Evolutionary conservation across 1,140 invertebrate genomes (phyloP).

Genomic region (Anagrus nilaparvatae): DNA sequence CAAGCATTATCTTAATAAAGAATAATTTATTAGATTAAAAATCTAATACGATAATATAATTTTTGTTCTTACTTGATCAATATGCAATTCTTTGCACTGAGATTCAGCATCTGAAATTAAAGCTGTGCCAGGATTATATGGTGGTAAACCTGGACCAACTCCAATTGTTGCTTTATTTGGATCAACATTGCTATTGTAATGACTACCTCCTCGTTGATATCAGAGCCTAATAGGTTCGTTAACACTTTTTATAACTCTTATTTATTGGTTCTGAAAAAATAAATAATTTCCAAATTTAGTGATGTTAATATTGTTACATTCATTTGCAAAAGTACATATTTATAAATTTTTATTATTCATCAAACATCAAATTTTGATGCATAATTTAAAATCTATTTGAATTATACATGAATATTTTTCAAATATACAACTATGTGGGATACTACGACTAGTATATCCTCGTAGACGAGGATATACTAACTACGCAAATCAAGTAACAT

Average conservation of each 20-base stretch:
- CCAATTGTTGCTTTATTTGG: conserved; percentile 79
- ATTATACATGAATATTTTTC: no score
- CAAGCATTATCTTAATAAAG: conserved; percentile 67
- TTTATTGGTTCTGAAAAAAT: conserved; percentile 71
- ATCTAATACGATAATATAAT: not conserved
- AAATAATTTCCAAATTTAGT: conserved; percentile 4
- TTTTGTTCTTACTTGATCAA: conserved; percentile 57
- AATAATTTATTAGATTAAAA: conserved; percentile 6
- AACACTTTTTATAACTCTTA: conserved; percentile 60
- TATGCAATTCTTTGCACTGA: conserved; percentile 74
- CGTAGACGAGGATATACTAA: no score
- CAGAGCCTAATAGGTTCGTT: conserved; percentile 80
- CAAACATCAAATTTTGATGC: no score
- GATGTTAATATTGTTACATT: conserved; percentile 8
- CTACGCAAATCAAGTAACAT: no score
- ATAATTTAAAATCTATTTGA: no score
- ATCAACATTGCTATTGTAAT: conserved; percentile 88
- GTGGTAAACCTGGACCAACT: conserved; percentile 77
- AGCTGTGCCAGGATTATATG: conserved; percentile 67
- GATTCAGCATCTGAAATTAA: conserved; percentile 69
- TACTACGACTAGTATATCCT: no score
- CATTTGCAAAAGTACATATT: no score
- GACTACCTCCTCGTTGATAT: conserved; percentile 80
- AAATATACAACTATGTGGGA: no score
- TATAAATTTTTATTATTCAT: no score